These are phyloP conservation scores for Pterocles orientalis DNA, from an alignment of 2,113 vertebrate genomes.

Conservation along the genomic window DNA sequence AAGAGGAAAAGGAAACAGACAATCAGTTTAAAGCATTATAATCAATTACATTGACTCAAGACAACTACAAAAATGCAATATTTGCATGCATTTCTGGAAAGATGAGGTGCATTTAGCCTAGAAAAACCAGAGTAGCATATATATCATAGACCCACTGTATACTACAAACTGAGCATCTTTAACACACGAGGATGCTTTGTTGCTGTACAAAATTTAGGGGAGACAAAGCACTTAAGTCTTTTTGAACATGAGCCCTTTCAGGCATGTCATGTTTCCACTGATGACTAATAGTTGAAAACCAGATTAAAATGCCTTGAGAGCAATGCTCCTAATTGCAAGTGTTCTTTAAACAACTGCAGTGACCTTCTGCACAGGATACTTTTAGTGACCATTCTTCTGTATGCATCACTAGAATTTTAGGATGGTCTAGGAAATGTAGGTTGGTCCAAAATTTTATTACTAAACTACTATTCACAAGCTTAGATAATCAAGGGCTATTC, in stretches of 20 bases:
- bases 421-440: background rate
- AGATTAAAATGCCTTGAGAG: background rate
- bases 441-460: background rate
- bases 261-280: background rate
- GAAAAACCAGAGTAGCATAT: background rate
- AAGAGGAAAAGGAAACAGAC: background rate
- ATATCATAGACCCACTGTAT: background rate
- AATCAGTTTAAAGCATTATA: background rate
- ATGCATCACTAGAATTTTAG: background rate
- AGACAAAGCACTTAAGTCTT: background rate
- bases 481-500: background rate
- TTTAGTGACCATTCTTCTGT: background rate
- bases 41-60: background rate
- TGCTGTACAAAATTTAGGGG: background rate
- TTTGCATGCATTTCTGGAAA: background rate
- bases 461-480: background rate
- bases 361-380: background rate
- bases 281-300: background rate
- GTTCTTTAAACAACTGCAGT: background rate
- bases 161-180: background rate
- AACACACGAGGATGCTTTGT: background rate
- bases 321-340: background rate
- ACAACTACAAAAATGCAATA: background rate
- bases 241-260: background rate
- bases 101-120: background rate